Base-by-base conservation (phyloP, 2,113 vertebrate species). In the Phylloscopus whistleri region DNA sequence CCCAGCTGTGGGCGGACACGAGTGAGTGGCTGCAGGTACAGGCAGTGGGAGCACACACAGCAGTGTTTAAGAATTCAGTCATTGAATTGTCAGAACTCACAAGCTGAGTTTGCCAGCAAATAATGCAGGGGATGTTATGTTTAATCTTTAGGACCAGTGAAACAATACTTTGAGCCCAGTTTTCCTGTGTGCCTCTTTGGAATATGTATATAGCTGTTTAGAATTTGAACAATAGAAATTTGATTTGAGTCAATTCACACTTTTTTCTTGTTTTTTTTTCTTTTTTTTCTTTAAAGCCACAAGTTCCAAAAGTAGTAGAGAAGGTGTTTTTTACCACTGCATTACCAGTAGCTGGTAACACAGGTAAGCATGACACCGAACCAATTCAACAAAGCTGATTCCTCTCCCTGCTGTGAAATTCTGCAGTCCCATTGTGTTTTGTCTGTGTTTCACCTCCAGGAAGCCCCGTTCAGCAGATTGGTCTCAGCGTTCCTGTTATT, bases 261-360 rank as follows among this genome's bases (percentile, higher is more conserved):
- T 59, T 93, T 72, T 66, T 88, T 81, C 39, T 51, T 69, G 37
- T 80, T 72, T 84, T 3, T 44, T 48, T 80, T n/a, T n/a, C n/a
- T n/a, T 69, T 84, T n/a, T 48, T 56, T 46, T 37, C 81, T 63
- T 96, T 97, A 96, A 92, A 98, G 97, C 98, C 98, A 84, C 98
- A 98, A 98, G 98, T 98, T 89, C 98, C 99, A 87, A 99, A 99
- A 97, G 98, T 99, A 96, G 98, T 99, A 75, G 99, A 99, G 95
- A 99, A 99, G 89, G 98, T 99, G 56, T 99, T 99, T 98, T 99
- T 99, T 94, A 99, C 99, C 76, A 99, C 99, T 92, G 98, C 99
- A 87, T 99, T 99, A 96, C 99, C 99, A 84, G 98, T 99, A 75
- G 97, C 99, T 97, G 98, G 98, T 96, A 99, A 97, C 95, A 97